Percentiles rank a stretch among this genome's conserved stretches.
These are phyloP conservation scores for Cydia splendana DNA, from an alignment of 1,140 invertebrate species.

Conservation along the genomic window DNA sequence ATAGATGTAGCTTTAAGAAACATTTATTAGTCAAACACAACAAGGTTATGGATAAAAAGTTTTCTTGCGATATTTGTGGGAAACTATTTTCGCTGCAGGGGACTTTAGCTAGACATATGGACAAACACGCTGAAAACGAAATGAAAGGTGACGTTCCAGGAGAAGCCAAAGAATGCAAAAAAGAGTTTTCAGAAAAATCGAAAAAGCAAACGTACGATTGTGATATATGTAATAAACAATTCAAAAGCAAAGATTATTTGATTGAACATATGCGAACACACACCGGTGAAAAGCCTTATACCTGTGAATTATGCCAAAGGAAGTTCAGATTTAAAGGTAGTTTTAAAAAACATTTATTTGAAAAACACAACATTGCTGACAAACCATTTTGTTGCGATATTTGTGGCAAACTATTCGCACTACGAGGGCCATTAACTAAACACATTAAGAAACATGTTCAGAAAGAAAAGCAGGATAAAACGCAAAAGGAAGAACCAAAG, in stretches of 20 bases:
- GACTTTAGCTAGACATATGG: slow-evolving; percentile 5
- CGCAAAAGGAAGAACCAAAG: neutral
- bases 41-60: neutral
- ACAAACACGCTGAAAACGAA: neutral
- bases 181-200: neutral
- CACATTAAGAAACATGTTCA: neutral
- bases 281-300: neutral
- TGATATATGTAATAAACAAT: neutral
- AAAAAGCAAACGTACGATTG: neutral
- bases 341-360: neutral
- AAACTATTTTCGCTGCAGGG: slow-evolving; percentile 5
- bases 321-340: neutral
- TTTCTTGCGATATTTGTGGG: slow-evolving; percentile 7
- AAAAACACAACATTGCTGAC: neutral
- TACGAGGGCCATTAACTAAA: neutral
- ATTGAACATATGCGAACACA: neutral
- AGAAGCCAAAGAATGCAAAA: neutral
- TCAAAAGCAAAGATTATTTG: neutral
- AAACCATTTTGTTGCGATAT: neutral
- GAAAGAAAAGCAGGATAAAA: neutral
- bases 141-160: neutral
- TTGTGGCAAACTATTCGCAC: slow-evolving; percentile 2
- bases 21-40: slow-evolving; percentile 5
- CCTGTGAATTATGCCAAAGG: neutral
- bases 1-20: neutral